A percentile compares a stretch with the other conserved stretches of the same genome.
These are phyloP conservation scores for Nothobranchius kuhntae DNA, from an alignment of 2,113 vertebrate genomes.

Conservation along the genomic window DNA sequence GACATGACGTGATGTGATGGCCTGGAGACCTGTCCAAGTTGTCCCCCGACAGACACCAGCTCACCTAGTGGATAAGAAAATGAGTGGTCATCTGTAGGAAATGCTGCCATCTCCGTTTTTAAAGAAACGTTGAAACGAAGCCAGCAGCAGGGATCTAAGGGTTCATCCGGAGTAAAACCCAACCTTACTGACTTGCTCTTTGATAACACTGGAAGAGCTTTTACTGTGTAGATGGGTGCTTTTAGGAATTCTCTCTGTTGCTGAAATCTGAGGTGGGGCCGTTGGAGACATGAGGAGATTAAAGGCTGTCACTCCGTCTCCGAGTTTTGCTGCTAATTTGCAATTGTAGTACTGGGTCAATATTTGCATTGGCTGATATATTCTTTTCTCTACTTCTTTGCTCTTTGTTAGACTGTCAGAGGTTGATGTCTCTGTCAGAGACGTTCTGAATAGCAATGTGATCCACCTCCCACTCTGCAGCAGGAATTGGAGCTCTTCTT, in stretches of 20 bases:
- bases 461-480: conserved; percentile 4
- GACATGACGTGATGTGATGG: too few relatives aligned
- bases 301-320: conserved; percentile 52
- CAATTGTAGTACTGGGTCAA: conserved; percentile 64
- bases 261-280: conserved; percentile 2
- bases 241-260: conserved; percentile 17
- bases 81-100: too few relatives aligned
- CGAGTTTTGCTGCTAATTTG: conserved; percentile 62
- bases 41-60: too few relatives aligned
- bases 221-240: conserved; percentile 23
- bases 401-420: conserved; percentile 75
- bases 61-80: too few relatives aligned
- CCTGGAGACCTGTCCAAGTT: too few relatives aligned
- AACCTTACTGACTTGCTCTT: neutral
- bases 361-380: conserved; percentile 73
- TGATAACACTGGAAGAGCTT: conserved; percentile 17
- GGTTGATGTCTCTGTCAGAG: conserved; percentile 66
- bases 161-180: neutral
- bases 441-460: conserved; percentile 29
- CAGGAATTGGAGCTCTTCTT: conserved; percentile 11
- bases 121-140: too few relatives aligned
- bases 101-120: too few relatives aligned
- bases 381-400: conserved; percentile 52
- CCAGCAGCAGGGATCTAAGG: neutral
- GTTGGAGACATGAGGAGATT: conserved; percentile 49